Evolutionary conservation across 1,140 invertebrate genomes (phyloP), one percentile per base, ranked within the genome.

Genomic region (Drosophila asahinai): DNA sequence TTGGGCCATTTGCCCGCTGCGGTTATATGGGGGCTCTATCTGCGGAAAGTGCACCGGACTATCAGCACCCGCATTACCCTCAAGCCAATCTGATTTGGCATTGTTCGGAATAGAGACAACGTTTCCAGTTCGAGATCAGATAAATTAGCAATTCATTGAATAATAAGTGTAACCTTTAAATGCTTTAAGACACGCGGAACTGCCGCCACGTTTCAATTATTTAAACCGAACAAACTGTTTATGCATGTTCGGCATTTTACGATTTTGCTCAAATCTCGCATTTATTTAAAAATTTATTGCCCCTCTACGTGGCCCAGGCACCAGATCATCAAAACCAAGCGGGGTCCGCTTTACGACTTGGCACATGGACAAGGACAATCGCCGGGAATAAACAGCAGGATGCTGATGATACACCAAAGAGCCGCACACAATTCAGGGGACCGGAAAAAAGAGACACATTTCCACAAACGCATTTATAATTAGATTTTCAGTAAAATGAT

Each of bases 401-500:
- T 43, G 38, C 52, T 54, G 62, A 61, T 54, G 62, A 61, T 64
- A 45, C 45, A 17, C 54, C 36, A 40, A 55, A 59, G 36, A 59
- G 19, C 19, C 47, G 45, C 60, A 65, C 25, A 52, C 47, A 25
- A 54, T 43, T 52, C 61, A 15, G 38, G 17, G 38, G 11, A 49
- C 27, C 38, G 36, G 17, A 67, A 57, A 86, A 62, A 64, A 51
- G 70, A 51, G 68, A 70, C 86, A 78, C 74, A 89, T 84, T 87
- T 71, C 49, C 77, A 79, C 73, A 86, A 60, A 63, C 76, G 81
- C 86, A 81, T 90, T 89, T 90, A 89, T 90, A 77, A 86, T 79
- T 77, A 89, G 80, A 73, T 90, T 89, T 78, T 49, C 77, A 86
- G 71, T 67, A 84, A 89, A 82, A 89, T 89, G 74, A 86, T 84